Evolutionary conservation across 2,797 vertebrate genomes (phyloP), one percentile per base, ranked within the genome.

Genomic region (Arrhamphus sclerolepis): DNA sequence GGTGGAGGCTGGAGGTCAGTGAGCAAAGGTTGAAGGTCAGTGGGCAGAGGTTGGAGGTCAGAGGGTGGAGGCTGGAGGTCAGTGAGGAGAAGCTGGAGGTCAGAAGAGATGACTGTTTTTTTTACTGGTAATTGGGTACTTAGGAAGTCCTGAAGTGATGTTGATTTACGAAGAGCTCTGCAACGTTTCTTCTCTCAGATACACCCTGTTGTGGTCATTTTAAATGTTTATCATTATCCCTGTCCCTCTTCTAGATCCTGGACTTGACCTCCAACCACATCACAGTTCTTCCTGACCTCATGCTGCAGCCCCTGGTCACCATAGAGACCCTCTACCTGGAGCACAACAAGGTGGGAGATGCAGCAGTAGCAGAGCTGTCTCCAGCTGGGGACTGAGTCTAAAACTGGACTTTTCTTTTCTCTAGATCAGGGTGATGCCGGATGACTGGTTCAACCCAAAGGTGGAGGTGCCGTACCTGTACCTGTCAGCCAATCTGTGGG

Each of bases 401-500:
- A 53, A 26, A 1, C 47, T 46, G 16, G 11, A 4, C 13, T 22
- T 19, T 11, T 7, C 17, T 54, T 24, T 1, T 8, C 55, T 39
- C 51, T 75, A 86, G 80, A 62, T 92, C 57, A 50, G 43, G 5
- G 24, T 72, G 70, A 56, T 93, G 78, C 91, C 92, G 0, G 54
- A 90, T 0, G 3, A 58, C 7, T 93, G 91, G 84, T 93, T 93
- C 72, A 70, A 39, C 6, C 47, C 43, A 6, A 90, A 86, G 51
- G 51, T 72, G 19, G 85, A 88, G 0, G 70, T 93, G 34, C 90
- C 87, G 0, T 93, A 82, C 31, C 87, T 93, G 7, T 92, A 10
- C 78, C 80, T 93, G 48, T 89, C 91, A 17, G 69, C 55, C 56
- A 93, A 93, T 70, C 83, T 69, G 20, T 93, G 92, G 92, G 31